These are phyloP conservation scores for Stegostoma tigrinum DNA, from an alignment of 2,113 vertebrate genomes.

Conservation along the genomic window DNA sequence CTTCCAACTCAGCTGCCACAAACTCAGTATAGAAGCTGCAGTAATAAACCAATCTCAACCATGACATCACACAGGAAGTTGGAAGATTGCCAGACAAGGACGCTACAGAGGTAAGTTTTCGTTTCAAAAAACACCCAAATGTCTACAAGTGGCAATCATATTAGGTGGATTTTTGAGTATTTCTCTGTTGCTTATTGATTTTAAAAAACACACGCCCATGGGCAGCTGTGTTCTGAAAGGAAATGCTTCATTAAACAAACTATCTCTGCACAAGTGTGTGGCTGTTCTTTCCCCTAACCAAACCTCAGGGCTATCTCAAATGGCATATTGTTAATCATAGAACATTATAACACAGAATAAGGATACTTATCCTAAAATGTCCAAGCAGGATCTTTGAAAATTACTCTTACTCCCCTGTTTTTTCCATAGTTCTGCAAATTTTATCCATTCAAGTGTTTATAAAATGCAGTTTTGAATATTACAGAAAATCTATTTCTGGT, in stretches of 20 bases:
- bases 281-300: background rate
- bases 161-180: background rate
- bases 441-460: background rate
- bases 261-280: background rate
- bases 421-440: background rate
- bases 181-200: background rate
- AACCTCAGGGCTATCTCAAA: background rate
- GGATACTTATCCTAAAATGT: background rate
- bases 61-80: constrained; percentile 59
- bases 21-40: constrained; percentile 45
- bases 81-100: constrained; percentile 45
- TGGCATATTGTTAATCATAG: background rate
- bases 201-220: background rate
- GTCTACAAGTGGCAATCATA: background rate
- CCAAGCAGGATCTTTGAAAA: background rate
- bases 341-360: background rate
- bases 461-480: background rate
- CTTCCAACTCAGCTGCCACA: constrained; percentile 47
- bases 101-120: constrained; percentile 36
- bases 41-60: constrained; percentile 45
- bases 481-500: background rate
- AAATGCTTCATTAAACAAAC: background rate
- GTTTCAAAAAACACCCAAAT: background rate
- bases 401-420: background rate
- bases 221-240: background rate